Evolutionary conservation across 2,113 vertebrate genomes (phyloP), one percentile per base, ranked within the genome.

Genomic region (Channa argus): DNA sequence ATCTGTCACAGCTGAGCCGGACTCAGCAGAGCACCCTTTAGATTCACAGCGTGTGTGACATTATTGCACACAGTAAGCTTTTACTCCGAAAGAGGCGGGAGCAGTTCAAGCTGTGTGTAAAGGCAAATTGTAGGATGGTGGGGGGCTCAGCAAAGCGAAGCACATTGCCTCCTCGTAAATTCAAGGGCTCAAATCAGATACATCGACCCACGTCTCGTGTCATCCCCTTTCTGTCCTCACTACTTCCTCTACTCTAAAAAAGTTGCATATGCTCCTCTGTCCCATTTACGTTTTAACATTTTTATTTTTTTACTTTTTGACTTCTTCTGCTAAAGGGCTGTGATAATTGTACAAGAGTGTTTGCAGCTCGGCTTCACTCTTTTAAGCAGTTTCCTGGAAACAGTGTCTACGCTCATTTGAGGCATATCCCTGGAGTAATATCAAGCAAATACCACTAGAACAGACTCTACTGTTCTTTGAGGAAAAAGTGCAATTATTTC

Each of bases 41-140:
- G 38, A 73, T 58, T 79, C 65, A 12, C 56, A 41, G 64, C 51
- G 46, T 46, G 50, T 59, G 12, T 46, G 59, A 11, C 56, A 61
- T 65, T 24, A 80, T 43, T 63, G 72, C 43, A 11, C 33, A 24
- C 53, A 44, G 66, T 10, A 6, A 50, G 71, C 71, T 82, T 67
- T 63, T 54, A 59, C 53, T 9, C 63, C 38, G 14, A 53, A 36
- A 56, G 74, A 50, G 52, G 43, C 38, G 49, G 62, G 33, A 43
- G 52, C 12, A 8, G 72, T 75, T 84, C 69, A 80, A 82, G 62
- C 64, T 74, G 66, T 51, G 80, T 63, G 77, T 82, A 82, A 86
- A 80, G 69, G 70, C 37, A 72, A 71, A 80, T 78, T 43, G 77
- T 49, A 55, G 65, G 66, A 39, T 2, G 2, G 2, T 37, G 11